Base-by-base conservation (phyloP, 2,888 invertebrate species). In the Cephus runcator region DNA sequence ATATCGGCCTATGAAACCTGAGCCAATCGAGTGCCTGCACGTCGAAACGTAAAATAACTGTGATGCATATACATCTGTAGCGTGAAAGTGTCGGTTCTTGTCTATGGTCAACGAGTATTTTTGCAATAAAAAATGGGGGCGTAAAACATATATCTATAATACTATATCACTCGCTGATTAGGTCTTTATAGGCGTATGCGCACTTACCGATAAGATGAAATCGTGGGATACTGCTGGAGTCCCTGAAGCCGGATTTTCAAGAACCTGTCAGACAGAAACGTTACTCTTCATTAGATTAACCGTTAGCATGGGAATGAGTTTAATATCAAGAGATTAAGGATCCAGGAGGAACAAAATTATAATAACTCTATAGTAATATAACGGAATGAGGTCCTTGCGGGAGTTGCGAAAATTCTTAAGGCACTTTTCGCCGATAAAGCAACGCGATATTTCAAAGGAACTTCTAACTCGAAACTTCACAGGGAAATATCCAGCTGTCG, bases 261-360 rank as follows among this genome's bases (percentile, higher is more conserved):
- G 34, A 71, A 30, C 71, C 71, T 71, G 71, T 71, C 34, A 1
- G 71, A 30, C 31, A 71, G 33, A 71, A 31, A 30, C 71, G 34
- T 71, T 34, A 71, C 33, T 71, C 71, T 71, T 31, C 34, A 71
- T 71, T 71, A 71, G 71, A 71, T 33, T 56, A 56, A 56, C 56
- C 56, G 56, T 56, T 23, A 56, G 56, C 56, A 56, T 56, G 56
- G 56, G 56, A 56, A 56, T 56, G 56, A 56, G 56, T 56, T 56
- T 56, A 56, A 56, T 56, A 56, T 23, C 56, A 56, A 9, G 23
- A 56, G 56, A 56, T 56, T 56, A 56, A 56, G 56, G 56, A 56
- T 56, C 23, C 56, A 2, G 56, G 23, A 56, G 23, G 56, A 15
- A 56, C 23, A 23, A 23, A 56, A 56, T 56, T 56, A 56, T 56